Percentiles rank a stretch among this genome's conserved stretches.
phyloP scores from a whole-genome alignment of 2,113 vertebrate species.

The Ctenomys sociabilis region DNA sequence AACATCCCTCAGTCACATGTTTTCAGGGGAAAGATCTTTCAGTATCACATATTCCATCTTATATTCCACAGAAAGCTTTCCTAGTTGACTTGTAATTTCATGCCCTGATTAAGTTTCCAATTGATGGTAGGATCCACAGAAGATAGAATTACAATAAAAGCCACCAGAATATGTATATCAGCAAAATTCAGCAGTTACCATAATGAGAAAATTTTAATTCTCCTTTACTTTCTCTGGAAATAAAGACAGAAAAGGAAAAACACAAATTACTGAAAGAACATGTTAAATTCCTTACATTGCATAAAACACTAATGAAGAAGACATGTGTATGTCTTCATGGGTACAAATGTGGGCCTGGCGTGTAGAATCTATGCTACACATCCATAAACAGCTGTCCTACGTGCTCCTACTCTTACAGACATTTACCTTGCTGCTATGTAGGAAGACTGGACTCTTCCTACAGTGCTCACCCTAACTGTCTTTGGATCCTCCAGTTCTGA shows the following conservation, averaged over 20 bases:
- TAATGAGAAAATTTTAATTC: not conserved
- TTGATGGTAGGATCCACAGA: not conserved
- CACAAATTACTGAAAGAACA: not conserved
- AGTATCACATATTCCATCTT: not conserved
- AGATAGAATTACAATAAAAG: not conserved
- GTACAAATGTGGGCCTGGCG: too few species aligned
- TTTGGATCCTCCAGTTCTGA: not conserved
- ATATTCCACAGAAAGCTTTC: not conserved
- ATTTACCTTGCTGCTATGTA: too few species aligned
- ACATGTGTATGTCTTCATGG: too few species aligned
- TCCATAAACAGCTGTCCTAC: too few species aligned
- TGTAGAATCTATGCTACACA: not conserved
- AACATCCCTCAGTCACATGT: not conserved
- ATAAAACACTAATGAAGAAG: not conserved
- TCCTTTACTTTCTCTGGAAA: not conserved
- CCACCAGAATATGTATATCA: not conserved
- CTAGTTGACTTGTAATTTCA: not conserved
- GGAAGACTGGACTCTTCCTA: not conserved
- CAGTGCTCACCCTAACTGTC: not conserved
- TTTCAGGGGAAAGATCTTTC: slow-evolving; percentile 4
- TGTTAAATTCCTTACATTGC: not conserved
- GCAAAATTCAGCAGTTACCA: not conserved
- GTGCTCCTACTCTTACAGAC: too few species aligned
- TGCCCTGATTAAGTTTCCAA: not conserved
- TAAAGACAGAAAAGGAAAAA: not conserved